Conservation (phyloP, 2,797 vertebrate genomes). For the Columba guinea region DNA sequence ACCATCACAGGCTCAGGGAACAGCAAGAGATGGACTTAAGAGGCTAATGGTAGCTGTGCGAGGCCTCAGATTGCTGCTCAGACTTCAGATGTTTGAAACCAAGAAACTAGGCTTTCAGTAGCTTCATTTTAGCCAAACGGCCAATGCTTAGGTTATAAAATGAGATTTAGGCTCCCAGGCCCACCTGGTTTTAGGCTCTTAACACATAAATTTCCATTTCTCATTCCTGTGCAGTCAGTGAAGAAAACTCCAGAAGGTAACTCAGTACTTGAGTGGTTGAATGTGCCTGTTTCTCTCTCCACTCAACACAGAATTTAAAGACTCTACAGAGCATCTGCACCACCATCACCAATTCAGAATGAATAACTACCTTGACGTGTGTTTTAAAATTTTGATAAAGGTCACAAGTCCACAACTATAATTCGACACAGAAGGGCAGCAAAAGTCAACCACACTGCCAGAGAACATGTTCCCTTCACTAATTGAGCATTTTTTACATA, state of each 20-base stretch:
- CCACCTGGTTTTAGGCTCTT: background rate
- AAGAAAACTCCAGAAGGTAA: background rate
- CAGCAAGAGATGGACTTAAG: background rate
- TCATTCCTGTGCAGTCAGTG: background rate
- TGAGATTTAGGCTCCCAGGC: background rate
- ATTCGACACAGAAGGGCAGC: background rate
- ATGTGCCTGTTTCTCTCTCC: background rate
- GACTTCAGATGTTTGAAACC: background rate
- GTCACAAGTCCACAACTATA: background rate
- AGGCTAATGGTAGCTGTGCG: rapidly evolving
- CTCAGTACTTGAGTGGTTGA: background rate
- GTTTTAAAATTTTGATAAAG: background rate
- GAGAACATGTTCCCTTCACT: background rate
- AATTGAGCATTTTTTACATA: background rate
- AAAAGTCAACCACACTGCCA: background rate
- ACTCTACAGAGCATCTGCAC: background rate
- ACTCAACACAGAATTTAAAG: background rate
- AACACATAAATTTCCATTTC: background rate
- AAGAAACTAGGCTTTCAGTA: background rate
- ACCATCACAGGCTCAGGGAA: rapidly evolving
- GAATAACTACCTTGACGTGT: background rate
- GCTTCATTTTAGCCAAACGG: background rate
- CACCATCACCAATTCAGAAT: background rate
- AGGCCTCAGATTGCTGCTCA: background rate
- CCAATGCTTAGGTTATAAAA: background rate